Percentiles rank a stretch among this genome's conserved stretches.
Conservation (phyloP, 2,888 invertebrate genomes). For the Tiliacea aurago region DNA sequence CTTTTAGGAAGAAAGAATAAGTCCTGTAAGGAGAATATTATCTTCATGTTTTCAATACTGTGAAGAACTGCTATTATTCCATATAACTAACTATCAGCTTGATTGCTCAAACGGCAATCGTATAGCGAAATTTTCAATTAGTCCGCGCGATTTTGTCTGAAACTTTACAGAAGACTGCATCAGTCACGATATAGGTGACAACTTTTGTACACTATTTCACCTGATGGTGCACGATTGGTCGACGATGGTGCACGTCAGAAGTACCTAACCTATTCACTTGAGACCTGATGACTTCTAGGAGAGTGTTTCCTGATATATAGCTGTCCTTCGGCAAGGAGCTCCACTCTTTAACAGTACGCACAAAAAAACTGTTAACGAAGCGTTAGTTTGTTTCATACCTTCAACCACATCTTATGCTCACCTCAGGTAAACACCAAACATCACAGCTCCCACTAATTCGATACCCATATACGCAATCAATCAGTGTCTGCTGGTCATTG, state of each 20-base stretch:
- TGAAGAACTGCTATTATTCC: background rate
- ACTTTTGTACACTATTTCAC: background rate
- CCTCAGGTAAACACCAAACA: constrained; percentile 12
- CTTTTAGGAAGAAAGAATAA: background rate
- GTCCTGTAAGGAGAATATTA: background rate
- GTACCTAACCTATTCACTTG: background rate
- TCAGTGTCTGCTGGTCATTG: constrained; percentile 58
- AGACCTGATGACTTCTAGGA: background rate
- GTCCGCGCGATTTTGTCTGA: background rate
- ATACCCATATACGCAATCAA: constrained; percentile 38
- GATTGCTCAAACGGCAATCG: background rate
- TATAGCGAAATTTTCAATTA: background rate
- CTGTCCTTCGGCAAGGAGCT: background rate
- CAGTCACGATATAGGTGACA: background rate
- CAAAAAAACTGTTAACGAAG: background rate
- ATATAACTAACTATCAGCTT: background rate
- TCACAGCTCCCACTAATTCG: constrained; percentile 34
- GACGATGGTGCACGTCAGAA: too few species aligned
- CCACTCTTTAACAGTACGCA: background rate
- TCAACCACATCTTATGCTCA: background rate
- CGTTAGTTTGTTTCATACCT: background rate
- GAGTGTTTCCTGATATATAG: background rate
- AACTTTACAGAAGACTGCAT: background rate
- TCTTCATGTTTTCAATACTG: too few species aligned
- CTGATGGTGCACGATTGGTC: background rate